A percentile compares a stretch with the other conserved stretches of the same genome.
These are phyloP conservation scores for Craseonycteris thonglongyai DNA, from an alignment of 2,113 vertebrate genomes.

Conservation along the genomic window DNA sequence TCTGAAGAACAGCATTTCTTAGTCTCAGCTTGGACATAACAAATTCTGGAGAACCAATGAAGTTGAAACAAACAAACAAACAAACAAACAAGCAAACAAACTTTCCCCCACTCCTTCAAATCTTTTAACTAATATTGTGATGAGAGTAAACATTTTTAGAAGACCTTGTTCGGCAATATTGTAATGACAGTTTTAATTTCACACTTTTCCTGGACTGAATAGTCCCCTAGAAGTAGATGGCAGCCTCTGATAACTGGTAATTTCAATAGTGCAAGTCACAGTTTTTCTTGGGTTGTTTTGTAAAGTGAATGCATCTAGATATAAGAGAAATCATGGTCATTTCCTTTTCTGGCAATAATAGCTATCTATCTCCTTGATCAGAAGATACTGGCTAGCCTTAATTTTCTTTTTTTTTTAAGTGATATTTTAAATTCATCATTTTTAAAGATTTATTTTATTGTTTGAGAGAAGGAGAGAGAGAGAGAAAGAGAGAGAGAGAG, in stretches of 20 bases:
- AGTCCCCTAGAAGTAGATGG: not conserved
- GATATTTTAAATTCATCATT: too few relatives aligned
- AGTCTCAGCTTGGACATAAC: constrained; percentile 25
- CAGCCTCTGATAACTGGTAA: not conserved
- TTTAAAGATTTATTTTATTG: too few relatives aligned
- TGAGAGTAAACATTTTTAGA: not conserved
- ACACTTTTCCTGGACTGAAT: not conserved
- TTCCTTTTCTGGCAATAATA: not conserved
- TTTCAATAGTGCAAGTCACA: not conserved
- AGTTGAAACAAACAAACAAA: not conserved
- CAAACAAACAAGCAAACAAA: not conserved
- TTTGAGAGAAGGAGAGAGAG: too few relatives aligned
- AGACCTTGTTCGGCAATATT: not conserved
- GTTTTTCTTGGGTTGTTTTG: not conserved
- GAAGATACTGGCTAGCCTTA: not conserved
- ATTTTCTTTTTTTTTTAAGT: too few relatives aligned
- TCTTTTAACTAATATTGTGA: not conserved
- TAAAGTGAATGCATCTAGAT: not conserved
- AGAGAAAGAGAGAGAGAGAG: too few relatives aligned
- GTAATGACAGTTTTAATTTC: not conserved
- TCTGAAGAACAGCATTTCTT: not conserved
- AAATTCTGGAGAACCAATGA: not conserved
- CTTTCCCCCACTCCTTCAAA: not conserved
- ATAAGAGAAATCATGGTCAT: not conserved
- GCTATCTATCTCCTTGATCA: not conserved